Conservation (phyloP, 30 jellyfish, hydroid and myxozoan genomes). For the Turritopsis dohrnii region DNA sequence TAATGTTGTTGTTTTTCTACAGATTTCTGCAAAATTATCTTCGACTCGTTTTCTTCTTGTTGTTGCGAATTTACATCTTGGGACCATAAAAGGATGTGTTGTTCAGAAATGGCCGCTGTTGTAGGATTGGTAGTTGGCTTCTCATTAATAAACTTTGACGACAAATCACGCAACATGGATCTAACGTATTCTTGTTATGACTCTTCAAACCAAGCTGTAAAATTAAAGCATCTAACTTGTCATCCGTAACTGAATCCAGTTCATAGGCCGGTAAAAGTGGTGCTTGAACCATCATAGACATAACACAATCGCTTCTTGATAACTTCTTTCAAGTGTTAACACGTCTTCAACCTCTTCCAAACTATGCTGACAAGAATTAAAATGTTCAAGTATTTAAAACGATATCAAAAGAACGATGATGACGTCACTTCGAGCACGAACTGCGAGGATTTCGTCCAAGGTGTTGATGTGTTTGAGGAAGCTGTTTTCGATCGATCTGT, state of each 20-base stretch:
- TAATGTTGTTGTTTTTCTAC: no score
- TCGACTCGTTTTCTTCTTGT: neutral
- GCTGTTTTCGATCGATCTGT: neutral
- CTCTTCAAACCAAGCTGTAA: slow-evolving; percentile 15
- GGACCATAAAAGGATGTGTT: neutral
- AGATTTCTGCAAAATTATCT: neutral
- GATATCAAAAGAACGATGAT: neutral
- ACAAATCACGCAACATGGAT: slow-evolving; percentile 26
- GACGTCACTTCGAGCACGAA: neutral
- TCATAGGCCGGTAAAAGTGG: slow-evolving; percentile 19
- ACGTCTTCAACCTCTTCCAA: neutral
- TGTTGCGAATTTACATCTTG: neutral
- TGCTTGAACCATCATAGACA: slow-evolving; percentile 22
- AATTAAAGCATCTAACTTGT: slow-evolving; percentile 10
- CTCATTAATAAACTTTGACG: slow-evolving; percentile 12
- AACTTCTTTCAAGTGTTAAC: neutral
- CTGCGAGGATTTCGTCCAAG: neutral
- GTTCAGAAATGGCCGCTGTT: neutral
- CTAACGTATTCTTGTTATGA: slow-evolving; percentile 12
- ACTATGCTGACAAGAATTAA: neutral
- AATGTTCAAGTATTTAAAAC: neutral
- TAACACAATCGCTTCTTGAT: neutral
- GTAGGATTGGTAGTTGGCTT: slow-evolving; percentile 7
- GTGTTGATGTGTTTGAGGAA: neutral
- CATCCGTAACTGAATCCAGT: slow-evolving; percentile 22